phyloP scores from a whole-genome alignment of 2,888 invertebrate genomes.

The Phengaris arion region DNA sequence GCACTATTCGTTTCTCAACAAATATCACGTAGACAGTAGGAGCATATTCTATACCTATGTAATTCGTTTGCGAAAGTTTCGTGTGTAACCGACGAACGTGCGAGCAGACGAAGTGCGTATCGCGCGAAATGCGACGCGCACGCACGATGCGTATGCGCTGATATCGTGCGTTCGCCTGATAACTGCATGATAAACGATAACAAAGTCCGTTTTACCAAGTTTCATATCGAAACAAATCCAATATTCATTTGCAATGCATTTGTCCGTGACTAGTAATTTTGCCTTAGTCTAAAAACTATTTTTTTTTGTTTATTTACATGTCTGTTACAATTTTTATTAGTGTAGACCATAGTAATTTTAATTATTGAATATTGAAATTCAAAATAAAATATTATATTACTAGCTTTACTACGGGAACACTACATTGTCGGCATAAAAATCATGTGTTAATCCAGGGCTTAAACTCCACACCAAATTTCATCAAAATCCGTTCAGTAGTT shows the following conservation, averaged over 20 bases:
- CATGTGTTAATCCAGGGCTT: too few species aligned
- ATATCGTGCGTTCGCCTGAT: constrained; percentile 68
- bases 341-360: too few species aligned
- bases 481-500: too few species aligned
- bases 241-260: constrained; percentile 24
- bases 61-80: constrained; percentile 72
- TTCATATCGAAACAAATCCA: constrained; percentile 21
- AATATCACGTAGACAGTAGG: constrained; percentile 61
- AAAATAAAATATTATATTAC: too few species aligned
- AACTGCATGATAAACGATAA: constrained; percentile 58
- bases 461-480: too few species aligned
- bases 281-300: too few species aligned
- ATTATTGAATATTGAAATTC: too few species aligned
- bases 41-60: constrained; percentile 58
- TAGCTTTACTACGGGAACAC: too few species aligned
- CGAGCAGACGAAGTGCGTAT: constrained; percentile 53
- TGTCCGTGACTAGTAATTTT: not conserved
- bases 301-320: too few species aligned
- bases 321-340: too few species aligned
- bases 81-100: constrained; percentile 64
- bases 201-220: constrained; percentile 39
- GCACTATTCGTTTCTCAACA: constrained; percentile 62
- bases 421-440: too few species aligned
- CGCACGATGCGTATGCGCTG: constrained; percentile 65
- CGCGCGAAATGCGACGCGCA: constrained; percentile 69